Percentiles rank a stretch among this genome's conserved stretches.
Evolutionary conservation across 2,113 vertebrate genomes (phyloP).

Genomic region (Rousettus leschenaultii): DNA sequence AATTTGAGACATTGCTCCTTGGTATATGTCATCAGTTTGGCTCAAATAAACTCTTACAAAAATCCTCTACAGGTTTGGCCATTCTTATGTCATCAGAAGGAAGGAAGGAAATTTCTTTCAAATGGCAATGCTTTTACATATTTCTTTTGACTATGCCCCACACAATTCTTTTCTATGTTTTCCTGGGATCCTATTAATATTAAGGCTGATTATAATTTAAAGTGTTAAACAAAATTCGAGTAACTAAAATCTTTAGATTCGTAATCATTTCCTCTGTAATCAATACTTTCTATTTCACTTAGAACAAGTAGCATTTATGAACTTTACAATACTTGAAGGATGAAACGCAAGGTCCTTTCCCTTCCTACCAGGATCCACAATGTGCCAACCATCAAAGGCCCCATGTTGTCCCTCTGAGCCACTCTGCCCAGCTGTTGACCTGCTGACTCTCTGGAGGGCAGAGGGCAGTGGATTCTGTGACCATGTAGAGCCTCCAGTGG

Average conservation of each 20-base stretch:
- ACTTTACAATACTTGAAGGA: not conserved
- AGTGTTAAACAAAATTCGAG: constrained; percentile 3
- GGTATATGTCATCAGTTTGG: too few relatives aligned
- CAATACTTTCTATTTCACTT: constrained; percentile 24
- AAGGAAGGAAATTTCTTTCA: not conserved
- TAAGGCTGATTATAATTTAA: constrained; percentile 23
- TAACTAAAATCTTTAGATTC: not conserved
- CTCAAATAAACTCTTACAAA: too few relatives aligned
- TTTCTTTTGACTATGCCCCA: not conserved
- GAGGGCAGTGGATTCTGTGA: rapidly evolving
- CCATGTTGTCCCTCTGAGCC: too few relatives aligned
- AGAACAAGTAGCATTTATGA: not conserved
- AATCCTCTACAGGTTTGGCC: too few relatives aligned
- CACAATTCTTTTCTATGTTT: constrained; percentile 13
- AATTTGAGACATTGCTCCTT: too few relatives aligned
- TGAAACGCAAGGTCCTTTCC: not conserved
- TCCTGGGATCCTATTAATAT: constrained; percentile 33
- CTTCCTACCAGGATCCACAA: not conserved
- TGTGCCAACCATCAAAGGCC: rapidly evolving
- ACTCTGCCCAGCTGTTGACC: rapidly evolving
- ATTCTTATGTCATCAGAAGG: too few relatives aligned
- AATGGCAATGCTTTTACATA: not conserved
- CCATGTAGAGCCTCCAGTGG: rapidly evolving
- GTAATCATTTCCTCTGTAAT: constrained; percentile 1
- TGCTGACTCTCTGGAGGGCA: rapidly evolving